Conservation (phyloP, 2,113 vertebrate species). For the Chionis minor region DNA sequence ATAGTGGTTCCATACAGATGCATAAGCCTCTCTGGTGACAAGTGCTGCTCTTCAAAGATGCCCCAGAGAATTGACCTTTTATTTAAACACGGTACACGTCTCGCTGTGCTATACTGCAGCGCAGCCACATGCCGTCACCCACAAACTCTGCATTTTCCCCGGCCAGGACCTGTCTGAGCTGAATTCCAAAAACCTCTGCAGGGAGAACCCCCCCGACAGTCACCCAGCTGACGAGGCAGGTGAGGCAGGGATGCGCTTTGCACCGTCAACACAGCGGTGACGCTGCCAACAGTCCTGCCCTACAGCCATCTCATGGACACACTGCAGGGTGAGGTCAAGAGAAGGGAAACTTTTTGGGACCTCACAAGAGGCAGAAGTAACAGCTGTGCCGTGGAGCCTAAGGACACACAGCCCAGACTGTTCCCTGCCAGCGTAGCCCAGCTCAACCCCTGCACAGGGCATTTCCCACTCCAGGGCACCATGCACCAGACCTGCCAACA, state of each 20-base stretch:
- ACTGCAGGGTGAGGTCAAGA: background rate
- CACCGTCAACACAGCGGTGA: accelerated
- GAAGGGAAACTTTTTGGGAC: background rate
- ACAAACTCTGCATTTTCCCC: too few species aligned
- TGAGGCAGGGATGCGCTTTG: accelerated
- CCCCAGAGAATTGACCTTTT: background rate
- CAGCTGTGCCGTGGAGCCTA: accelerated
- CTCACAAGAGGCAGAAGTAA: background rate
- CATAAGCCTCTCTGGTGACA: background rate
- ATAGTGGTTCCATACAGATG: background rate
- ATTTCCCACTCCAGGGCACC: background rate
- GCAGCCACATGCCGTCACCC: accelerated
- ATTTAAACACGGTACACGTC: background rate
- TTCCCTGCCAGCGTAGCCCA: background rate
- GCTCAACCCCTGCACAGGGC: background rate
- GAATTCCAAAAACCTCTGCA: background rate
- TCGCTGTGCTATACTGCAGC: background rate
- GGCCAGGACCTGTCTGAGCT: background rate
- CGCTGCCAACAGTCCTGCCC: background rate
- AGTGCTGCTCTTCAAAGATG: background rate
- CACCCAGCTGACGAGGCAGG: accelerated
- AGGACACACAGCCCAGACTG: background rate
- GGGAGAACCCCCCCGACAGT: background rate
- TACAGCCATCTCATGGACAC: accelerated
- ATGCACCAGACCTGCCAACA: background rate